phyloP scores from a whole-genome alignment of 2,888 invertebrate genomes.

The Callinectes sapidus region DNA sequence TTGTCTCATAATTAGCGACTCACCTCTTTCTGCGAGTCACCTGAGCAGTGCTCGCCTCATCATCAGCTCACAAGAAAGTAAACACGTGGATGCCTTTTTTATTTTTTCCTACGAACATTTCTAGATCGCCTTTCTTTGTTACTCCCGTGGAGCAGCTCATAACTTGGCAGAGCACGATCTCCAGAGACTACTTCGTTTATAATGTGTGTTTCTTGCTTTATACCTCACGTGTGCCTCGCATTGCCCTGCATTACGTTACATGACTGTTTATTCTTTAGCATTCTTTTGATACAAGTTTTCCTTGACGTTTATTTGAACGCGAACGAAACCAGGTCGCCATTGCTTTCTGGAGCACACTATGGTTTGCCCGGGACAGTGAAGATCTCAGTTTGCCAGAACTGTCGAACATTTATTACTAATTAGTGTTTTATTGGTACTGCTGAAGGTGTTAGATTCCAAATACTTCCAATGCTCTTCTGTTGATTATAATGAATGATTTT shows the following conservation, averaged over 20 bases:
- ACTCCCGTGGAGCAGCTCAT: neutral
- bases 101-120: neutral
- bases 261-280: neutral
- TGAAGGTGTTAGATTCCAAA: neutral
- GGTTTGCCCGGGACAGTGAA: neutral
- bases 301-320: neutral
- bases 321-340: neutral
- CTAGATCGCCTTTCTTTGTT: slow-evolving; percentile 6
- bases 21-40: neutral
- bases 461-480: neutral
- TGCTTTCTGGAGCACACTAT: neutral
- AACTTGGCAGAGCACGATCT: neutral
- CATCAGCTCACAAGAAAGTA: neutral
- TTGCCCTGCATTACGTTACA: neutral
- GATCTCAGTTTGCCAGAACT: neutral
- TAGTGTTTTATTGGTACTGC: neutral
- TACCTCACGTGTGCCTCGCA: neutral
- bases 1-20: slow-evolving; percentile 24
- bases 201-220: neutral
- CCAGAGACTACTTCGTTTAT: neutral
- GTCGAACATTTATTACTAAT: neutral
- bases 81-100: neutral
- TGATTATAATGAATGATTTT: neutral
- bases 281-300: neutral
- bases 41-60: neutral